These are phyloP conservation scores for Kuschelorhynchus macadamiae DNA, from an alignment of 2,888 invertebrate species.

Conservation along the genomic window DNA sequence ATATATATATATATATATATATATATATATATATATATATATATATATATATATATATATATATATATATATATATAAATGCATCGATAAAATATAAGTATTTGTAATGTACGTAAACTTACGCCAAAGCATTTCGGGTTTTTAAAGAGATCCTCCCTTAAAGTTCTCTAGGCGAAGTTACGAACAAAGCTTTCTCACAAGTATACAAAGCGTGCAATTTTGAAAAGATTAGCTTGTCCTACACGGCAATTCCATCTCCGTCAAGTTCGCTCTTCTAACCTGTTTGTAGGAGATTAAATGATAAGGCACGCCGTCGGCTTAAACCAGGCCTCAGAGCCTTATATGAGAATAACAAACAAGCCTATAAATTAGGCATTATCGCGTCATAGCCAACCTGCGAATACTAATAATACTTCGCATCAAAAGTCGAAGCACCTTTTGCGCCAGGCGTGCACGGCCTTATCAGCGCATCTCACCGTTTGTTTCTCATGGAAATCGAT, in stretches of 20 bases:
- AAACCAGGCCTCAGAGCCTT: slow-evolving; percentile 60
- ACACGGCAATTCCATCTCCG: slow-evolving; percentile 33
- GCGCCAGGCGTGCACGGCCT: slow-evolving; percentile 30
- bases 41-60: too few species aligned
- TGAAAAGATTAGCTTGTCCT: slow-evolving; percentile 5
- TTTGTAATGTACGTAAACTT: too few species aligned
- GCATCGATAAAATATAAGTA: too few species aligned
- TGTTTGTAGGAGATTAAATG: slow-evolving; percentile 63
- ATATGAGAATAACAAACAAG: slow-evolving; percentile 61
- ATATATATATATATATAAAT: too few species aligned
- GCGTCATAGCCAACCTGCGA: slow-evolving; percentile 53
- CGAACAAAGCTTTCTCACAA: too few species aligned
- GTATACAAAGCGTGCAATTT: too few species aligned
- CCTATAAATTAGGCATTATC: slow-evolving; percentile 62
- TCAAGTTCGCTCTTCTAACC: slow-evolving; percentile 50
- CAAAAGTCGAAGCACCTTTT: slow-evolving; percentile 47
- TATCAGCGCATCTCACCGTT: slow-evolving; percentile 39
- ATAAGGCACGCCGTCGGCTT: slow-evolving; percentile 65
- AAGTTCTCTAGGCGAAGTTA: too few species aligned
- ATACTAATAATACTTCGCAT: slow-evolving; percentile 56
- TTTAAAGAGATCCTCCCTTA: too few species aligned
- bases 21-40: too few species aligned
- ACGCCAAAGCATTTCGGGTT: too few species aligned
- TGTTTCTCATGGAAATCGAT: slow-evolving; percentile 41
- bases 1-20: too few species aligned